A percentile compares a stretch with the other conserved stretches of the same genome.
Evolutionary conservation across 2,888 invertebrate genomes (phyloP).

Genomic region (Metalampra italica): DNA sequence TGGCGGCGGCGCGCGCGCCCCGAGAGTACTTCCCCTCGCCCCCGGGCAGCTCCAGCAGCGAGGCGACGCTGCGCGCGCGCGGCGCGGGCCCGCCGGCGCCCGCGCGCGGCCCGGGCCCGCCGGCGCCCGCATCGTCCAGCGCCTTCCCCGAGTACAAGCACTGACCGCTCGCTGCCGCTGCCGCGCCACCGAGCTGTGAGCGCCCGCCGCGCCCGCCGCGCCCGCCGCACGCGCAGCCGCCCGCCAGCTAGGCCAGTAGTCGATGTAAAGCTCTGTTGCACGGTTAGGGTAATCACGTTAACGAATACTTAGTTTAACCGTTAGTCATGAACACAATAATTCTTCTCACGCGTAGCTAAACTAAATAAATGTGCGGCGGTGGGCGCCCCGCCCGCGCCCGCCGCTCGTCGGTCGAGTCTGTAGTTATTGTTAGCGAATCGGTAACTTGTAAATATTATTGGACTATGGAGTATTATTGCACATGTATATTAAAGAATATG

Average conservation of each 20-base stretch:
- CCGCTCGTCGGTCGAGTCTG: conserved; percentile 52
- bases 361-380: conserved; percentile 26
- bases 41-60: conserved; percentile 52
- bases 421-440: conserved; percentile 54
- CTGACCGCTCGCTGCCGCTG: conserved; percentile 72
- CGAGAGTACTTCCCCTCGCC: conserved; percentile 61
- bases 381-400: conserved; percentile 8
- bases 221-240: conserved; percentile 9
- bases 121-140: conserved; percentile 51
- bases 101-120: conserved; percentile 63
- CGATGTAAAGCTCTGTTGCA: conserved; percentile 46
- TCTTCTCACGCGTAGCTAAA: conserved; percentile 54
- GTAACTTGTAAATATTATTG: conserved; percentile 65
- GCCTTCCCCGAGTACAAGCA: conserved; percentile 87
- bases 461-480: conserved; percentile 52
- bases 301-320: conserved; percentile 55
- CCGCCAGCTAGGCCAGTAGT: conserved; percentile 15
- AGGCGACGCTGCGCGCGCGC: conserved; percentile 67
- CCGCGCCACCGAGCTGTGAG: conserved; percentile 28
- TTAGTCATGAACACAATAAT: conserved; percentile 55
- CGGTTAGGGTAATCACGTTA: conserved; percentile 52
- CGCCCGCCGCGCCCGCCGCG: conserved; percentile 4
- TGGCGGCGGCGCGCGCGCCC: conserved; percentile 58
- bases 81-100: conserved; percentile 42
- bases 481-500: conserved; percentile 62